Evolutionary conservation across 2,888 invertebrate species (phyloP).

Genomic region (Esperia sulphurella): DNA sequence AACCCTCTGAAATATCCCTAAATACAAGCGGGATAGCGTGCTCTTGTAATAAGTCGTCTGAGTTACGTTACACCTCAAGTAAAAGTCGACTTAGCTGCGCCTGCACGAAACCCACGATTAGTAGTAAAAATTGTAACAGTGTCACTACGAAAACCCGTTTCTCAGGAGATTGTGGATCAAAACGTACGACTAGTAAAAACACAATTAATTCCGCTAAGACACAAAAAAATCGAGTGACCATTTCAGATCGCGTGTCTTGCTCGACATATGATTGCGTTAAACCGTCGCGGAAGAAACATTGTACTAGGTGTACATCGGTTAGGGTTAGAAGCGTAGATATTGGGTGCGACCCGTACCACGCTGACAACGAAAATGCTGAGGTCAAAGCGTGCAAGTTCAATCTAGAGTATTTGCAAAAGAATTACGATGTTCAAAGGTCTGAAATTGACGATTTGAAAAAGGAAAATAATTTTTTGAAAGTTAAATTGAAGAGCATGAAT

Average conservation of each 20-base stretch:
- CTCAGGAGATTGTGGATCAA: background rate
- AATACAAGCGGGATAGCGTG: too few species aligned
- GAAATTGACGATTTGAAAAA: slow-evolving; percentile 45
- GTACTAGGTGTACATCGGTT: slow-evolving; percentile 31
- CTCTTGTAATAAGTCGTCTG: background rate
- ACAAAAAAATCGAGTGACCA: background rate
- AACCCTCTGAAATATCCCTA: background rate
- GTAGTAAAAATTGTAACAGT: background rate
- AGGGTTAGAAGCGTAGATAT: slow-evolving; percentile 32
- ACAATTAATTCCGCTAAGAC: background rate
- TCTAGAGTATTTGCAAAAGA: slow-evolving; percentile 38
- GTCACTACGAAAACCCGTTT: background rate
- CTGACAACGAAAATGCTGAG: slow-evolving; percentile 23
- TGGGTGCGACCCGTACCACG: slow-evolving; percentile 30
- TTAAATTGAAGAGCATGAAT: slow-evolving; percentile 43
- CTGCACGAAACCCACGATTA: background rate
- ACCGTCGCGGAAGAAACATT: slow-evolving; percentile 23
- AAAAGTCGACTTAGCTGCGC: background rate
- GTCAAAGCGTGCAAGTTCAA: slow-evolving; percentile 30
- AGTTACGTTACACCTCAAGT: background rate
- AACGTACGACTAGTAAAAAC: slow-evolving; percentile 7
- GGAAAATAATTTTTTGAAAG: slow-evolving; percentile 49
- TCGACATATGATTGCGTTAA: slow-evolving; percentile 1
- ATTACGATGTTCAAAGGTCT: slow-evolving; percentile 34
- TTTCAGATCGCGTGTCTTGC: background rate